Base-by-base conservation (phyloP, 2,888 invertebrate species). In the Drosophila demipolita region DNA sequence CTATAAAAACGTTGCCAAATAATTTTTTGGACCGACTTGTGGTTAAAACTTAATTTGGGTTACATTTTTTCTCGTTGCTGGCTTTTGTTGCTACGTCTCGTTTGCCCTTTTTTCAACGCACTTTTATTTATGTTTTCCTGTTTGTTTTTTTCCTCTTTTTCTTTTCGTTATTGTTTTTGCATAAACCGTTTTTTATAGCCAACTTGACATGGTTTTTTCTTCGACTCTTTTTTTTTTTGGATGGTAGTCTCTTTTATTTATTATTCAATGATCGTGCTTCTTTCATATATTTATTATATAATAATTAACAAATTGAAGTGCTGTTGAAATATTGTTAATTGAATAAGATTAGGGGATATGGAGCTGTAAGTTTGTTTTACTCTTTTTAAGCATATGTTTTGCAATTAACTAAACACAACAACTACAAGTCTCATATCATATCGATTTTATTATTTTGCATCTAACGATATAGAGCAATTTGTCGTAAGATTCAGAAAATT, bases 1-100 rank as follows among this genome's bases (percentile, higher is more conserved):
- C 81, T 82, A 88, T 82, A 83, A 88, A 90, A 89, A 80, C 77
- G 80, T 89, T 90, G 88, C 83, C 82, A 90, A 90, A 90, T 87
- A 71, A 82, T 87, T 70, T 79, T 72, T 80, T 76, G 60, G 75
- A 70, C 54, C 65, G 59, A 58, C 60, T 83, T 83, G 74, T 80
- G 87, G 76, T 70, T 74, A 69, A 79, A 69, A 66, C 69, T 76
- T 82, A 89, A 87, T 90, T 89, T 83, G 71, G 87, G 87, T 88
- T 90, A 86, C 79, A 63, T 76, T 88, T 74, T 71, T 87, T 72
- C 69, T 66, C 3, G 72, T 68, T 53, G 70, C 64, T 66, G 42
- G 50, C 32, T 67, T 63, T 54, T 57, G 52, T 64, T 58, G 57
- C 38, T 65, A 40, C 55, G 52, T 70, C 61, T 85, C 60, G 68